Conservation (phyloP, 2,797 vertebrate genomes). For the Peromyscus eremicus region DNA sequence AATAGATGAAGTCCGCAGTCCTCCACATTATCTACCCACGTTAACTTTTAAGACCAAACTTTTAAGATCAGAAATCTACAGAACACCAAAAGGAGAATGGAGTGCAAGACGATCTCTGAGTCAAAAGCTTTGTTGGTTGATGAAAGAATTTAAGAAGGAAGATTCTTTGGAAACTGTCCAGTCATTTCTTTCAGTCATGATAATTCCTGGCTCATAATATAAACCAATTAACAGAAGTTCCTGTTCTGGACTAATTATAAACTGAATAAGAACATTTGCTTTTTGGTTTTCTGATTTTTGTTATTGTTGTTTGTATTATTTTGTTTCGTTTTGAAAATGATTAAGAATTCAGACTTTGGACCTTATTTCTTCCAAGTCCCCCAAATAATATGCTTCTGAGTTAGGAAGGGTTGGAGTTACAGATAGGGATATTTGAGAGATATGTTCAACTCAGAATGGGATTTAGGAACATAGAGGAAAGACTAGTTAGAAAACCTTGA, state of each 20-base stretch:
- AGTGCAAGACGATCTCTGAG: background rate
- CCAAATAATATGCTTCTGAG: background rate
- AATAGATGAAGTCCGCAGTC: background rate
- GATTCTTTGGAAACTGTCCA: background rate
- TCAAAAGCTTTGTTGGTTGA: background rate
- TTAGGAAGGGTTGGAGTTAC: background rate
- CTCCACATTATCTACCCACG: background rate
- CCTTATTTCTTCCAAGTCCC: background rate
- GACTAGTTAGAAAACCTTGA: background rate
- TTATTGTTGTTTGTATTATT: background rate
- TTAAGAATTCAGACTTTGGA: background rate
- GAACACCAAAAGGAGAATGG: background rate
- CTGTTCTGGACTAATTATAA: background rate
- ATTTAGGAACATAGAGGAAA: background rate
- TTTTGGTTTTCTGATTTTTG: background rate
- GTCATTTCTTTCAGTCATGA: background rate
- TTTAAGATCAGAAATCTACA: background rate
- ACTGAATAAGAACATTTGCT: background rate
- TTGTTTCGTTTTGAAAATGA: background rate
- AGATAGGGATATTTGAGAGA: background rate
- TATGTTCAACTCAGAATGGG: background rate
- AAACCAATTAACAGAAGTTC: background rate
- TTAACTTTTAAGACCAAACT: slow-evolving; percentile 25
- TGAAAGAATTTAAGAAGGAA: background rate
- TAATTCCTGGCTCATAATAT: background rate